Conservation (phyloP, 1,140 invertebrate genomes). For the Conus ventricosus region DNA sequence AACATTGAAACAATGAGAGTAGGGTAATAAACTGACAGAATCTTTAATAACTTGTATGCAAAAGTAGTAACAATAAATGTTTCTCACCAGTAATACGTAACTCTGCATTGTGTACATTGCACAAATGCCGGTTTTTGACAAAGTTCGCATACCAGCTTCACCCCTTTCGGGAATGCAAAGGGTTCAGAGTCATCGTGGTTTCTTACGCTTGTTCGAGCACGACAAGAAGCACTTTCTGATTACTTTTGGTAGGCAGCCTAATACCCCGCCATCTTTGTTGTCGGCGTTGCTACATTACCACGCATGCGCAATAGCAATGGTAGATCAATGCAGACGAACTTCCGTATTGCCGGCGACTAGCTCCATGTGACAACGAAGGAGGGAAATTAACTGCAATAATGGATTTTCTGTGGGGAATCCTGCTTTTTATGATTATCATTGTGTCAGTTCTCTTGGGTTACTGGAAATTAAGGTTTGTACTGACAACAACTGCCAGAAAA, state of each 20-base stretch:
- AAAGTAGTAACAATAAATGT: no score
- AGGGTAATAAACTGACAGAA: no score
- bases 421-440: neutral
- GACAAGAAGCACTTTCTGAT: neutral
- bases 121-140: constrained; percentile 74
- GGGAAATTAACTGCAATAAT: neutral
- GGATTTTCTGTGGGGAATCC: neutral
- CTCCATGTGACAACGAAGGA: neutral
- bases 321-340: neutral
- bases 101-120: constrained; percentile 72
- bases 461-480: constrained; percentile 2
- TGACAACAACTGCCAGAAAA: no score
- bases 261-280: constrained; percentile 45
- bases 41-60: no score
- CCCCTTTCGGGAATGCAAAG: constrained; percentile 73
- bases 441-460: neutral
- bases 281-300: constrained; percentile 51
- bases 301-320: constrained; percentile 37
- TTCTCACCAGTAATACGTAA: constrained; percentile 74
- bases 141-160: constrained; percentile 71
- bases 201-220: neutral
- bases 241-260: neutral
- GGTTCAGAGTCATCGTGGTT: constrained; percentile 57
- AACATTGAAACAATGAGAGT: no score
- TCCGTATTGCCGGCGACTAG: neutral